Conservation (phyloP, 2,888 invertebrate genomes). For the Pyrrhia umbra region DNA sequence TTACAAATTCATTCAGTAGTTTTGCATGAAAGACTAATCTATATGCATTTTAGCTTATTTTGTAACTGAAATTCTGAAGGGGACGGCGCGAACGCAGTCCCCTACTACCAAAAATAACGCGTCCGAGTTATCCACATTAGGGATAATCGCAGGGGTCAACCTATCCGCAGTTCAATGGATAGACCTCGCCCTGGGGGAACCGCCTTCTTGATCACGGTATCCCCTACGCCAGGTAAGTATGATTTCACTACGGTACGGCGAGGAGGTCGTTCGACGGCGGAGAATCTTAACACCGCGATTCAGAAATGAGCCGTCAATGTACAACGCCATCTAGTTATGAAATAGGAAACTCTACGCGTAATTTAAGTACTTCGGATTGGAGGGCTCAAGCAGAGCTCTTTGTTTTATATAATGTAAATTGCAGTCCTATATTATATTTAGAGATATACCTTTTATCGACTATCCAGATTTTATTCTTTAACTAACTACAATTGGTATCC, state of each 20-base stretch:
- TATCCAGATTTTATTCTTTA: too few relatives aligned
- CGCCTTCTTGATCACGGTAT: constrained; percentile 37
- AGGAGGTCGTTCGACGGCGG: constrained; percentile 20
- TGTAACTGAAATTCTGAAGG: neutral
- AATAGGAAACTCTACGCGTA: neutral
- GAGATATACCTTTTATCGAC: too few relatives aligned
- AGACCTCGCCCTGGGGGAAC: constrained; percentile 41
- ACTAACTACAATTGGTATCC: too few relatives aligned
- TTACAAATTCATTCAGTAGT: too few relatives aligned
- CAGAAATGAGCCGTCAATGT: constrained; percentile 9
- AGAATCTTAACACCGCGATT: constrained; percentile 35
- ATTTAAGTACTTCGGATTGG: neutral
- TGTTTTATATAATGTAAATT: neutral
- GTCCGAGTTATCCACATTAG: too few relatives aligned
- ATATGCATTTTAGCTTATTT: too few relatives aligned
- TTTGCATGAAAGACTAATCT: too few relatives aligned
- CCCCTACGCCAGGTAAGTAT: constrained; percentile 41
- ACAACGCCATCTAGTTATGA: constrained; percentile 30
- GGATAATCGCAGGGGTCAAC: constrained; percentile 42
- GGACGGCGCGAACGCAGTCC: constrained; percentile 35
- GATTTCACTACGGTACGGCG: neutral
- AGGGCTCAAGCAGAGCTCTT: neutral
- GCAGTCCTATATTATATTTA: too few relatives aligned
- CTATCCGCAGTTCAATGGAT: constrained; percentile 36
- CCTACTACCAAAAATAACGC: constrained; percentile 40